phyloP scores from a whole-genome alignment of 2,113 vertebrate genomes.

The Tricholaema leucomelas region DNA sequence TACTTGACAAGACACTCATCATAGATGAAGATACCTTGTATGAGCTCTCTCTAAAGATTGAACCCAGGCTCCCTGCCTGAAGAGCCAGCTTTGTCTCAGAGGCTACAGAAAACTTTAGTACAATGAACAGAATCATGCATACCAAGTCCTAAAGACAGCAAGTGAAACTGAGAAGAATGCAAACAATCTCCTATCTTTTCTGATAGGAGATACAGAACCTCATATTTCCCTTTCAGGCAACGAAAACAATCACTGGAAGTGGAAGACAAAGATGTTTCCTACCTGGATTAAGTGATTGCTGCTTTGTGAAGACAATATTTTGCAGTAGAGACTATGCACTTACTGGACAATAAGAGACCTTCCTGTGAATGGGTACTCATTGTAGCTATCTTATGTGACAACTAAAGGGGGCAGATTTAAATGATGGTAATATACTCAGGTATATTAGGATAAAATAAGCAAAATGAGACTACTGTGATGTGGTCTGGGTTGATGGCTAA shows the following conservation, averaged over 20 bases:
- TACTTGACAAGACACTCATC: slow-evolving; percentile 93
- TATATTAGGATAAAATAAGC: not conserved
- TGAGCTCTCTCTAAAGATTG: slow-evolving; percentile 94
- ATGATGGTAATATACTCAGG: not conserved
- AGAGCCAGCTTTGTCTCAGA: slow-evolving; percentile 23
- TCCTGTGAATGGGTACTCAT: not conserved
- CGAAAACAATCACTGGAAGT: not conserved
- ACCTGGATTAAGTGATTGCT: not conserved
- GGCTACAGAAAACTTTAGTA: slow-evolving; percentile 25
- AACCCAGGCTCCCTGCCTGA: slow-evolving; percentile 97
- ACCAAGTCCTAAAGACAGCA: slow-evolving; percentile 18
- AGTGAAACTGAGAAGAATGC: not conserved
- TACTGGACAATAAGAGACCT: not conserved
- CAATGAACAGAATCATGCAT: slow-evolving; percentile 44
- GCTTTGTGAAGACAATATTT: slow-evolving; percentile 7
- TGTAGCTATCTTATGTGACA: not conserved
- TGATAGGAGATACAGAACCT: slow-evolving; percentile 27
- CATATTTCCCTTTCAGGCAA: slow-evolving; percentile 54
- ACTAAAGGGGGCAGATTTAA: not conserved
- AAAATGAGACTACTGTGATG: not conserved
- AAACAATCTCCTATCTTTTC: slow-evolving; percentile 54
- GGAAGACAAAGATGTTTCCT: slow-evolving; percentile 25
- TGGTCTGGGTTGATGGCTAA: not conserved
- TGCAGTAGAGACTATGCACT: not conserved
- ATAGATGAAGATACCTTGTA: slow-evolving; percentile 98